A percentile compares a stretch with the other conserved stretches of the same genome.
Conservation (phyloP, 2,113 vertebrate genomes). For the Syngnathus floridae region DNA sequence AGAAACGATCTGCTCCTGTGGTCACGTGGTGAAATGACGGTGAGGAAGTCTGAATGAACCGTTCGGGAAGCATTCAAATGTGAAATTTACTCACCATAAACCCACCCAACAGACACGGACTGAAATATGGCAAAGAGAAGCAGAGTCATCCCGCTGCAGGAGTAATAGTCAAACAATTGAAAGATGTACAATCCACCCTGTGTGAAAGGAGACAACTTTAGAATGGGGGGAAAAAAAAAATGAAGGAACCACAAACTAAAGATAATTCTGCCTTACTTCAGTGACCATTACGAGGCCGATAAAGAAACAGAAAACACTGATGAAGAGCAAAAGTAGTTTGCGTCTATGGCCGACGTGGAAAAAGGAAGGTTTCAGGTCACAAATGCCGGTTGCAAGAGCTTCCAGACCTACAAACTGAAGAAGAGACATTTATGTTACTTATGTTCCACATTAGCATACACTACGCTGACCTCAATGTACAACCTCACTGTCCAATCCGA, state of each 20-base stretch:
- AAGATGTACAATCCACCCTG: slow-evolving; percentile 95
- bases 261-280: slow-evolving; percentile 54
- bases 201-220: slow-evolving; percentile 1
- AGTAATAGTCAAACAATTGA: slow-evolving; percentile 93
- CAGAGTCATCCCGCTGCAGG: slow-evolving; percentile 85
- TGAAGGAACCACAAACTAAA: not conserved
- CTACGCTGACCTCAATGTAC: not conserved
- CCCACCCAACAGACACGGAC: slow-evolving; percentile 82
- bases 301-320: slow-evolving; percentile 60
- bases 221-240: not conserved
- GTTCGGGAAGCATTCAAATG: not conserved
- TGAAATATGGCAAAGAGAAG: slow-evolving; percentile 86
- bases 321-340: slow-evolving; percentile 66
- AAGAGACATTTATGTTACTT: slow-evolving; percentile 8
- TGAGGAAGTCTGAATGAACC: not conserved
- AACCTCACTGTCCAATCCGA: slow-evolving; percentile 75
- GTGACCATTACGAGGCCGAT: slow-evolving; percentile 74
- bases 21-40: slow-evolving; percentile 12
- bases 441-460: not conserved
- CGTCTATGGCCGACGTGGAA: slow-evolving; percentile 70
- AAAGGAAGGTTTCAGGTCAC: slow-evolving; percentile 66
- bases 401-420: slow-evolving; percentile 75
- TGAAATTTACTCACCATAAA: slow-evolving; percentile 80
- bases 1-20: slow-evolving; percentile 82
- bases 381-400: slow-evolving; percentile 64